Conservation (phyloP, 2,113 vertebrate genomes). For the Zingel zingel region DNA sequence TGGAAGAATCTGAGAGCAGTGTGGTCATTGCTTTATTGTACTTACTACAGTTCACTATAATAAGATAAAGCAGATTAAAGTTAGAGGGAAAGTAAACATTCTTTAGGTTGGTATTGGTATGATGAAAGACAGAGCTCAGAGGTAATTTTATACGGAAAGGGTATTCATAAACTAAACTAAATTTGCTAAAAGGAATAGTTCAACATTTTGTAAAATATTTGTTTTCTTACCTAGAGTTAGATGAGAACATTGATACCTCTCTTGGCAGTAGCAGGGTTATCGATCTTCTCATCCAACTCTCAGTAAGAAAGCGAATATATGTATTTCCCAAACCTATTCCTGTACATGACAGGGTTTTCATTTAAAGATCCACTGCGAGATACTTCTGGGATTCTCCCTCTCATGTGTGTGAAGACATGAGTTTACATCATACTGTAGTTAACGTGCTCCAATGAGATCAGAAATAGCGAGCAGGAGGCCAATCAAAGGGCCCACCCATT, state of each 20-base stretch:
- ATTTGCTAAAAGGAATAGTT: background rate
- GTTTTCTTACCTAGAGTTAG: background rate
- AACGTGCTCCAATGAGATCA: constrained; percentile 51
- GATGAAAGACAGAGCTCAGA: constrained; percentile 29
- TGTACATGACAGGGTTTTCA: background rate
- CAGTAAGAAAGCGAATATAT: background rate
- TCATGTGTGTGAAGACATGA: constrained; percentile 11
- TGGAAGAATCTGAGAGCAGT: constrained; percentile 9
- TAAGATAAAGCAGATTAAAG: constrained; percentile 41
- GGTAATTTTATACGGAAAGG: constrained; percentile 3
- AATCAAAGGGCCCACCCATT: constrained; percentile 7
- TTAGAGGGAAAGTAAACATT: constrained; percentile 24
- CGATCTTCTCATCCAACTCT: background rate
- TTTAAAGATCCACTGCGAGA: background rate
- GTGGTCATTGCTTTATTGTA: constrained; percentile 27
- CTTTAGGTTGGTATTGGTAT: constrained; percentile 31
- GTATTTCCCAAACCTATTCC: background rate
- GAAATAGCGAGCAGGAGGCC: constrained; percentile 40
- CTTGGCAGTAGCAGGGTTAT: background rate
- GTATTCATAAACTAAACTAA: background rate
- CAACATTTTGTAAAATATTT: background rate
- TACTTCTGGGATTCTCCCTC: background rate
- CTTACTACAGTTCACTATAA: constrained; percentile 27
- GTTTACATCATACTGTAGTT: constrained; percentile 38
- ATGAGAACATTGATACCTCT: background rate